A percentile compares a stretch with the other conserved stretches of the same genome.
These are phyloP conservation scores for Pycnonotus jocosus DNA, from an alignment of 2,113 vertebrate species.

Conservation along the genomic window DNA sequence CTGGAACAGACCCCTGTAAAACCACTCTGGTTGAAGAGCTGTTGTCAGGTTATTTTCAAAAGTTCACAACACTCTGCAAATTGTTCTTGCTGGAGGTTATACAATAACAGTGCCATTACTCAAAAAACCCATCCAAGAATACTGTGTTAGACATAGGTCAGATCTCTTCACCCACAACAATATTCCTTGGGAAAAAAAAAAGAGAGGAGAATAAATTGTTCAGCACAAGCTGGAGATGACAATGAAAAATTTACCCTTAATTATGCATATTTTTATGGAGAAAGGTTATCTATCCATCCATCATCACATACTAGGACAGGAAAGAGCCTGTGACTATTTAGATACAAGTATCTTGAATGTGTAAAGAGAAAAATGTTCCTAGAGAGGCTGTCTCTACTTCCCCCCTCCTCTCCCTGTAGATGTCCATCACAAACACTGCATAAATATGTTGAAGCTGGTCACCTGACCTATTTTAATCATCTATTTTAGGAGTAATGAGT, in stretches of 20 bases:
- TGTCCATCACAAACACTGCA: neutral
- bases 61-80: constrained; percentile 43
- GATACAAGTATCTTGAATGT: neutral
- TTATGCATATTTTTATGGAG: constrained; percentile 14
- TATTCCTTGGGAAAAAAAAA: neutral
- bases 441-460: neutral
- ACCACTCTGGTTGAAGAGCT: constrained; percentile 11
- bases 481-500: neutral
- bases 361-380: neutral
- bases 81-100: constrained; percentile 39
- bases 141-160: neutral
- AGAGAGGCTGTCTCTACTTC: neutral
- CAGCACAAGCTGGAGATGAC: neutral
- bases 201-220: neutral
- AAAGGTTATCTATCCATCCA: constrained; percentile 43
- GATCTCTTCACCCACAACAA: neutral
- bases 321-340: constrained; percentile 1
- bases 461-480: neutral
- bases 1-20: constrained; percentile 28
- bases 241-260: constrained; percentile 2
- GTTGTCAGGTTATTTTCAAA: constrained; percentile 36
- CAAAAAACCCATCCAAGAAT: neutral
- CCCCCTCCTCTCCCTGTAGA: neutral
- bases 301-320: constrained; percentile 1
- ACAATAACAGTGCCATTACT: neutral